Evolutionary conservation across 92 coral and sea anemone genomes (phyloP).

Genomic region (Zoanthus sociatus): DNA sequence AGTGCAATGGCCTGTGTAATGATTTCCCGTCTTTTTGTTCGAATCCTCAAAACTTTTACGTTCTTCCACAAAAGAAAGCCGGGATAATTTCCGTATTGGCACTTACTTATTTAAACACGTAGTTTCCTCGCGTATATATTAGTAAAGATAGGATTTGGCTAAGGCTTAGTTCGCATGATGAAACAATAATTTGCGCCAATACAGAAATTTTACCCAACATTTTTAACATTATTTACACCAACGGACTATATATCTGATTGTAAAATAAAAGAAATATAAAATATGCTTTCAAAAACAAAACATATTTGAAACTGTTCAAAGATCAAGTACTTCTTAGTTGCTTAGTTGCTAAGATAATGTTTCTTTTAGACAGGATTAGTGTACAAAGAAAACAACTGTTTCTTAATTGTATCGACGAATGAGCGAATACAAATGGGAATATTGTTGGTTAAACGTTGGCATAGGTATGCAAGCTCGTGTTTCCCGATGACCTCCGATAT

Average conservation of each 20-base stretch:
- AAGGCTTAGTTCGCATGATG: no score
- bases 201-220: no score
- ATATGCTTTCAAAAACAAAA: not conserved
- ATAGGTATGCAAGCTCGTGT: not conserved
- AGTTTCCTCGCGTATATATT: no score
- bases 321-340: not conserved
- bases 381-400: not conserved
- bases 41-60: no score
- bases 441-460: not conserved
- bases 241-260: no score
- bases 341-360: not conserved
- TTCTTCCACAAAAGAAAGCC: no score
- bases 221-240: no score
- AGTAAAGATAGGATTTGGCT: no score
- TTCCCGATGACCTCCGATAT: constrained; percentile 34
- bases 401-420: not conserved
- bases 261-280: not conserved
- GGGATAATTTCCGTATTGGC: no score
- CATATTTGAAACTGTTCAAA: not conserved
- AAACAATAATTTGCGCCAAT: no score
- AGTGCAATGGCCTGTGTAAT: not conserved
- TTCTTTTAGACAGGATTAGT: not conserved
- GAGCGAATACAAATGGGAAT: not conserved
- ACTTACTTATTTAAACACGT: no score
- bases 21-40: no score